Evolutionary conservation across 2,888 invertebrate genomes (phyloP).

Genomic region (Drosophila helvetica): DNA sequence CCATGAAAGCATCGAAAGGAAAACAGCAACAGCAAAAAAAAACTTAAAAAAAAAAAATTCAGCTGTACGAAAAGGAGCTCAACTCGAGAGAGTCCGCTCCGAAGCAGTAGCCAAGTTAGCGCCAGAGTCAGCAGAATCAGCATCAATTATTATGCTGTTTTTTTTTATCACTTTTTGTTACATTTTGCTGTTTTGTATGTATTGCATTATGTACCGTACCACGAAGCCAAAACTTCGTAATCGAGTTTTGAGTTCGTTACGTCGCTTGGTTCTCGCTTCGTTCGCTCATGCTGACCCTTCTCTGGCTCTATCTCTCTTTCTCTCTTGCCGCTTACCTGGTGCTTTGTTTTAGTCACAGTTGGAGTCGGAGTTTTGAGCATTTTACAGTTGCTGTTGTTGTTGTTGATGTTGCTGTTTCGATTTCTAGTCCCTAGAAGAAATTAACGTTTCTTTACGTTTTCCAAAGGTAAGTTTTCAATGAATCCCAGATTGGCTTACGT

Average conservation of each 20-base stretch:
- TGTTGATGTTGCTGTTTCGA: not conserved
- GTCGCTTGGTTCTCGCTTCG: not conserved
- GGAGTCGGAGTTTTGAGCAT: not conserved
- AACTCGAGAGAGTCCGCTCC: constrained; percentile 15
- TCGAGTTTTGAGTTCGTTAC: constrained; percentile 27
- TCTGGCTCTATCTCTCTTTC: constrained; percentile 12
- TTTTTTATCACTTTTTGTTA: constrained; percentile 24
- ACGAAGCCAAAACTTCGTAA: constrained; percentile 46
- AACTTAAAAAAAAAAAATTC: constrained; percentile 1
- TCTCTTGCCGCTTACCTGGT: constrained; percentile 20
- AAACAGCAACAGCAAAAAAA: constrained; percentile 7
- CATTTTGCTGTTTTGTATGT: constrained; percentile 32
- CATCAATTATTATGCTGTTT: constrained; percentile 20
- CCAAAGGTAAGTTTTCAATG: not conserved
- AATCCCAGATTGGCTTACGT: not conserved
- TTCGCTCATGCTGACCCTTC: constrained; percentile 7
- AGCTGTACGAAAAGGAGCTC: constrained; percentile 24
- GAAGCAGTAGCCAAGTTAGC: not conserved
- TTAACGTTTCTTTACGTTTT: not conserved
- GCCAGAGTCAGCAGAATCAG: not conserved
- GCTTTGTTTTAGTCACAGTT: constrained; percentile 22
- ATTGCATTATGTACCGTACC: constrained; percentile 25
- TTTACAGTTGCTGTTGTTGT: not conserved
- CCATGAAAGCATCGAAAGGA: constrained; percentile 3
- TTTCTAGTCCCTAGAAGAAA: not conserved